phyloP scores from a whole-genome alignment of 2,113 vertebrate genomes.

The Paramormyrops kingsleyae region DNA sequence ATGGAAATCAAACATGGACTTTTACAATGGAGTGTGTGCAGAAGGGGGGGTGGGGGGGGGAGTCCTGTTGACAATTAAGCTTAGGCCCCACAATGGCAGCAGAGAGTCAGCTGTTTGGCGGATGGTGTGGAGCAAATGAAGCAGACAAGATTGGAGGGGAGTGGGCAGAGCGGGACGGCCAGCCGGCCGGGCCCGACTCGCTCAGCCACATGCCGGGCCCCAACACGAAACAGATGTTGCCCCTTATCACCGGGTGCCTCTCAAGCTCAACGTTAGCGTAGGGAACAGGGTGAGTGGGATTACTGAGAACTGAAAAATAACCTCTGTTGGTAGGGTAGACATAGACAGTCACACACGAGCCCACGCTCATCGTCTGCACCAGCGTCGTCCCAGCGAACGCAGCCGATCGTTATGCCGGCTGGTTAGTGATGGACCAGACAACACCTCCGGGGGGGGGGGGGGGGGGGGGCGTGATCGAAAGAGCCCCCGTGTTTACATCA shows the following conservation, averaged over 20 bases:
- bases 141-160: slow-evolving; percentile 64
- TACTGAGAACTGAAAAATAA: background rate
- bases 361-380: background rate
- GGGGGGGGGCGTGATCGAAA: background rate
- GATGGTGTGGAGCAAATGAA: slow-evolving; percentile 69
- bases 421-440: background rate
- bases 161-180: slow-evolving; percentile 57
- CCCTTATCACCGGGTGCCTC: slow-evolving; percentile 78
- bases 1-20: slow-evolving; percentile 48
- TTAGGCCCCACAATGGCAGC: slow-evolving; percentile 57
- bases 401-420: background rate
- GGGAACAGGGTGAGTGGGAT: background rate
- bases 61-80: slow-evolving; percentile 63
- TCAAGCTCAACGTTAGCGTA: slow-evolving; percentile 53
- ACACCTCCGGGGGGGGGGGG: background rate
- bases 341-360: background rate
- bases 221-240: slow-evolving; percentile 90
- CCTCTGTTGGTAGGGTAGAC: background rate
- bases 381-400: background rate
- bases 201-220: slow-evolving; percentile 67
- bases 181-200: slow-evolving; percentile 56
- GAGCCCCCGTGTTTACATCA: background rate
- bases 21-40: slow-evolving; percentile 25
- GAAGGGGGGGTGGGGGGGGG: background rate
- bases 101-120: slow-evolving; percentile 74